phyloP scores from a whole-genome alignment of 1,140 invertebrate species.

The Leptinotarsa undecemlineata region DNA sequence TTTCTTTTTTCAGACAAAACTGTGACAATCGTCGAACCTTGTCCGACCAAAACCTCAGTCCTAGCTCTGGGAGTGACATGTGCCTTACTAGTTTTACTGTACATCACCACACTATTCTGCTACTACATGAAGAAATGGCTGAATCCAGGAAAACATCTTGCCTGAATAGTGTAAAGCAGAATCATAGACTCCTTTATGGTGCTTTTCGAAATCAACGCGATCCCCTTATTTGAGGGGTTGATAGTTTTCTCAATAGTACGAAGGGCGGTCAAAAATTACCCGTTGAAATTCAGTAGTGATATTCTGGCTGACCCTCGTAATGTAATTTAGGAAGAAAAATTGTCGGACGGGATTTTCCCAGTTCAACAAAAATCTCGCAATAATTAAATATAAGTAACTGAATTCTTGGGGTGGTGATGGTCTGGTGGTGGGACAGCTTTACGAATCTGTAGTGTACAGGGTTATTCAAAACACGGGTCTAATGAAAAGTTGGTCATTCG shows the following conservation, averaged over 20 bases:
- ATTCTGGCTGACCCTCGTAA: conserved; percentile 21
- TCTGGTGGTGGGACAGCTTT: conserved; percentile 39
- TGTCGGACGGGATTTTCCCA: conserved; percentile 32
- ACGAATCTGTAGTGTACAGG: conserved; percentile 27
- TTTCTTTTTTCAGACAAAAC: conserved; percentile 74
- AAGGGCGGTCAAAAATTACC: neutral
- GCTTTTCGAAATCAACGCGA: neutral
- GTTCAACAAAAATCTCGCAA: conserved; percentile 31
- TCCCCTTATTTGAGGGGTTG: too few species aligned
- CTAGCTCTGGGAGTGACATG: conserved; percentile 86
- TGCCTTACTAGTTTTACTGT: conserved; percentile 85
- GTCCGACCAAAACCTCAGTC: conserved; percentile 88
- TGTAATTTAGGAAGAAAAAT: conserved; percentile 31
- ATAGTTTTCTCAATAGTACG: conserved; percentile 15
- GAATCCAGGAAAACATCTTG: conserved; percentile 77
- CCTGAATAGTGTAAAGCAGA: conserved; percentile 56
- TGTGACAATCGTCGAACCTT: conserved; percentile 82
- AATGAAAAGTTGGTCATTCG: neutral
- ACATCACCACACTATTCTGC: conserved; percentile 85
- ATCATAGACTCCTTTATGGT: conserved; percentile 22
- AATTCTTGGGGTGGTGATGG: conserved; percentile 40
- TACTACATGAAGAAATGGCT: conserved; percentile 92
- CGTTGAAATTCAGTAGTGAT: conserved; percentile 16
- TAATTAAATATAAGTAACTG: conserved; percentile 29
- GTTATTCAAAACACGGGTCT: neutral